phyloP scores from a whole-genome alignment of 2,797 vertebrate genomes.

The Heteromormyrus szaboi region DNA sequence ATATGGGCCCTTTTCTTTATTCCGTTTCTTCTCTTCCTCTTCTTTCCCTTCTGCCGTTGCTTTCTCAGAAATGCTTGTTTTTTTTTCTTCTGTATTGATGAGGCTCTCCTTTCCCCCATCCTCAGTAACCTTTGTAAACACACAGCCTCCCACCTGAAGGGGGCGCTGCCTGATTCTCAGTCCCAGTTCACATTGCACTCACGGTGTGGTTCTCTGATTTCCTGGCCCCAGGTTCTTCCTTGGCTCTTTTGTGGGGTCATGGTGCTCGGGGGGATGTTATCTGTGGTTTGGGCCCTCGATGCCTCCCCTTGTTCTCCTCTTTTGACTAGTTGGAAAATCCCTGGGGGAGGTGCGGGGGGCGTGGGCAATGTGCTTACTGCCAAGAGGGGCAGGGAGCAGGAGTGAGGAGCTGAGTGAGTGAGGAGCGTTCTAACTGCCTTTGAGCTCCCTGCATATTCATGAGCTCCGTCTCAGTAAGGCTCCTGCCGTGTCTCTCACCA shows the following conservation, averaged over 20 bases:
- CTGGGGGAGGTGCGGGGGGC: no score
- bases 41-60: constrained; percentile 18
- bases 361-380: no score
- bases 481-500: background rate
- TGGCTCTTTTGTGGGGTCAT: background rate
- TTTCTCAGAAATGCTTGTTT: constrained; percentile 14
- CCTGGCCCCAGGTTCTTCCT: background rate
- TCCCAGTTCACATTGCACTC: background rate
- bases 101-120: background rate
- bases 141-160: background rate
- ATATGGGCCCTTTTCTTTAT: constrained; percentile 18
- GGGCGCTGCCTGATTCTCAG: background rate
- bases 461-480: background rate
- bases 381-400: no score
- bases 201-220: background rate
- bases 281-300: background rate
- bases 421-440: background rate
- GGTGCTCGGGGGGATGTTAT: background rate
- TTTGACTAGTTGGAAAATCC: no score
- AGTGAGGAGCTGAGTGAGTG: background rate
- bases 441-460: background rate
- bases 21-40: background rate
- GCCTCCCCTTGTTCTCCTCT: background rate
- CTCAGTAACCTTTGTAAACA: background rate
- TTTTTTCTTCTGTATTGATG: background rate